Evolutionary conservation across 2,797 vertebrate species (phyloP).

Genomic region (Hypotaenidia philippensis): DNA sequence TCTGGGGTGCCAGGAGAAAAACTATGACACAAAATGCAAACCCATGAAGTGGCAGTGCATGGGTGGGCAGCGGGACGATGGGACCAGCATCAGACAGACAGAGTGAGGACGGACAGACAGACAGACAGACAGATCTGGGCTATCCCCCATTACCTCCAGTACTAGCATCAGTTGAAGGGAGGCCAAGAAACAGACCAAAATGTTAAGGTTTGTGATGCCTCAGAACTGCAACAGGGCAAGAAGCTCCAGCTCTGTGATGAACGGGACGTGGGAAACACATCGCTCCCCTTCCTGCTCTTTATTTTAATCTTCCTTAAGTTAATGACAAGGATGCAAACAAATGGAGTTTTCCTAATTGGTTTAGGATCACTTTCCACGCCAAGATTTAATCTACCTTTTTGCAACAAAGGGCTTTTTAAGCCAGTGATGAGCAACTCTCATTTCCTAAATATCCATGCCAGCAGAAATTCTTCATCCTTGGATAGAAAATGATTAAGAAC

Average conservation of each 20-base stretch:
- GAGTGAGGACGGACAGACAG: not conserved
- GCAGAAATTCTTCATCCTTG: not conserved
- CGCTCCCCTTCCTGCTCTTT: not conserved
- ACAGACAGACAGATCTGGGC: no score
- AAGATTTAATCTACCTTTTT: slow-evolving; percentile 33
- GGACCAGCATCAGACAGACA: not conserved
- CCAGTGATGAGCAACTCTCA: not conserved
- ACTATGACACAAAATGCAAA: not conserved
- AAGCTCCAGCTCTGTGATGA: fast-evolving
- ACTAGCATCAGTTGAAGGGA: not conserved
- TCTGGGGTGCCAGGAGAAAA: fast-evolving
- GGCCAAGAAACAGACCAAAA: not conserved
- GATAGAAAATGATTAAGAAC: not conserved
- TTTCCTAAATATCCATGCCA: not conserved
- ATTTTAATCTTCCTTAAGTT: slow-evolving; percentile 41
- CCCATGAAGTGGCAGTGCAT: fast-evolving
- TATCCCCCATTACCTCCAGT: not conserved
- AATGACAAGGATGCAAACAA: slow-evolving; percentile 30
- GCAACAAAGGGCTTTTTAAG: slow-evolving; percentile 10
- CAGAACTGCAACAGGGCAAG: not conserved
- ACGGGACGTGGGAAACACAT: not conserved
- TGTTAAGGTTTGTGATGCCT: not conserved
- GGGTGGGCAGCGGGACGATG: not conserved
- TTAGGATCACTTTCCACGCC: slow-evolving; percentile 2
- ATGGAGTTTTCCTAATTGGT: slow-evolving; percentile 11